Conservation (phyloP, 2,113 vertebrate species). For the Panurus biarmicus region DNA sequence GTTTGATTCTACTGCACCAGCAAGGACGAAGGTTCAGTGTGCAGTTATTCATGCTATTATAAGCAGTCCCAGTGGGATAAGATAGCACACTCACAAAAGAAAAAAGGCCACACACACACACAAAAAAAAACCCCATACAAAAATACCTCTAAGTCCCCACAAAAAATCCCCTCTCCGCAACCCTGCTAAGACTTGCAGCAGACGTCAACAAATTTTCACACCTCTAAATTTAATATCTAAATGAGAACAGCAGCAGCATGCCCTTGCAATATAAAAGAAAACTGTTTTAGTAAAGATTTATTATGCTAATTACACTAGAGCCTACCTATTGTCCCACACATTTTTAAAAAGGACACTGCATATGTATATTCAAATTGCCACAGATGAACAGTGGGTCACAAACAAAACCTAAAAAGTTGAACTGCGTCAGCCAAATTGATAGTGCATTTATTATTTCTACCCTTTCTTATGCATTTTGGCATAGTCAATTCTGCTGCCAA, state of each 20-base stretch:
- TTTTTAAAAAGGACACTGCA: not conserved
- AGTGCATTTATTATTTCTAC: not conserved
- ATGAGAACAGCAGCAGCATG: not conserved
- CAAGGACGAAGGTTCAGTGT: not conserved
- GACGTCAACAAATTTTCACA: not conserved
- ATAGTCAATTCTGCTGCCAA: not conserved
- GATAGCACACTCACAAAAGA: not conserved
- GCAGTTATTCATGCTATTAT: not conserved
- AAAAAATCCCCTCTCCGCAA: not conserved
- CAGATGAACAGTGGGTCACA: not conserved
- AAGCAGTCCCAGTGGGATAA: not conserved
- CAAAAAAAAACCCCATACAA: not conserved
- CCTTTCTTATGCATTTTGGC: not conserved
- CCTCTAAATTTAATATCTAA: not conserved
- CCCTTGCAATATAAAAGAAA: not conserved
- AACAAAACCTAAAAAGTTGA: constrained; percentile 6
- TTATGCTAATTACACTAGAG: not conserved
- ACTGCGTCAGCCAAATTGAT: not conserved
- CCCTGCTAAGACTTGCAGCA: not conserved
- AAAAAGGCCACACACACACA: not conserved
- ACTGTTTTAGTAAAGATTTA: not conserved
- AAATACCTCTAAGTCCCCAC: not conserved
- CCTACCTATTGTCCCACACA: not conserved
- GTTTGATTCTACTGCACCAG: not conserved
- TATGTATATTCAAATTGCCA: not conserved